A percentile compares a stretch with the other conserved stretches of the same genome.
Conservation (phyloP, 2,797 vertebrate species). For the Oreochromis grahami region DNA sequence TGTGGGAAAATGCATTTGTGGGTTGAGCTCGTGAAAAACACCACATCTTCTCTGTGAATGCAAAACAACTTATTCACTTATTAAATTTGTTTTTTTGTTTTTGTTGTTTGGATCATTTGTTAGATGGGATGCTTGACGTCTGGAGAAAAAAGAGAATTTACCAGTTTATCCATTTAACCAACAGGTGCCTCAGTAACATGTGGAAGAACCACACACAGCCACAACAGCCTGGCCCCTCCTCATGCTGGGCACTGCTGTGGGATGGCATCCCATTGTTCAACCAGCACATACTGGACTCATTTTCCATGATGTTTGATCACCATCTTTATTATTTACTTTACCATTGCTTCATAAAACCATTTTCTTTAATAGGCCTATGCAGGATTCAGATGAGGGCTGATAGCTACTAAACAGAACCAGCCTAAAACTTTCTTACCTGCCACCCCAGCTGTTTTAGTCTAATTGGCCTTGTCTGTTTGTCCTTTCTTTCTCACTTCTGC, state of each 20-base stretch:
- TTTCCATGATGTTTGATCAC: background rate
- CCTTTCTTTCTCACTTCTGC: constrained; percentile 18
- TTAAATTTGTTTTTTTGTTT: background rate
- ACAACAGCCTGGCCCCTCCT: background rate
- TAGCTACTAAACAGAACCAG: background rate
- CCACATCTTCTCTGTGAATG: background rate
- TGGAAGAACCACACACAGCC: background rate
- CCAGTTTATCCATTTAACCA: background rate
- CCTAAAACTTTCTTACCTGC: background rate
- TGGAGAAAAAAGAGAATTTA: background rate
- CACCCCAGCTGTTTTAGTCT: constrained; percentile 3
- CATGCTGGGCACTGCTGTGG: background rate
- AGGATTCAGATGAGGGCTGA: background rate
- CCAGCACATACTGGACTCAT: background rate
- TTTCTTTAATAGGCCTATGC: background rate
- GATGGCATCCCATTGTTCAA: background rate
- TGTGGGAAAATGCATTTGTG: background rate
- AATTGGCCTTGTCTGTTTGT: constrained; percentile 41
- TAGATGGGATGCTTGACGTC: background rate
- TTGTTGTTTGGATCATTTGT: background rate
- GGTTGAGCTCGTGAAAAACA: background rate
- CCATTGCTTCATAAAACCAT: background rate
- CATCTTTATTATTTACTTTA: background rate
- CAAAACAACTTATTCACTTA: background rate
- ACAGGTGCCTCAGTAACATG: background rate